phyloP scores from a whole-genome alignment of 92 coral and sea anemone species.

The Zoanthus sansibaricus region DNA sequence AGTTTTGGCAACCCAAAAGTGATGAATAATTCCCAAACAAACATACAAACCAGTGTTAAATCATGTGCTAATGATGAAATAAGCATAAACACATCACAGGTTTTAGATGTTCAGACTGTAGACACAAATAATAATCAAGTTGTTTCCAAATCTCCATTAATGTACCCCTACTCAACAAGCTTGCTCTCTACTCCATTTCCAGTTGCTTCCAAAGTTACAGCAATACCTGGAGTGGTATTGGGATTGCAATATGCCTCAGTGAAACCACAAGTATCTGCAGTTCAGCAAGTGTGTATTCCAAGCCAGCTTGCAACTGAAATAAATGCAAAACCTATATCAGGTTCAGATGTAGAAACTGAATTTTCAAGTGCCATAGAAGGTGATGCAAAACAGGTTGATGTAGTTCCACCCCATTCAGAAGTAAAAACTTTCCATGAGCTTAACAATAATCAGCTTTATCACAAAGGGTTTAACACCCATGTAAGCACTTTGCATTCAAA shows the following conservation, averaged over 20 bases:
- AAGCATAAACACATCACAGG: conserved; percentile 3
- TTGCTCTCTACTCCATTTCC: conserved; percentile 1
- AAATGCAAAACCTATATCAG: not conserved
- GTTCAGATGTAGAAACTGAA: not conserved
- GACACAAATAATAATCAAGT: conserved; percentile 27
- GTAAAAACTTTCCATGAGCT: not conserved
- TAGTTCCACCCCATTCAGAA: not conserved
- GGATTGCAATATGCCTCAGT: not conserved
- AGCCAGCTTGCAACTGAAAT: not conserved
- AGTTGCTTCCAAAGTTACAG: conserved; percentile 10
- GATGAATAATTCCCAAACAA: not conserved
- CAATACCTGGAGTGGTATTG: not conserved
- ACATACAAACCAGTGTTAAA: not conserved
- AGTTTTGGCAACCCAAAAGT: not conserved
- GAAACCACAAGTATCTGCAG: not conserved
- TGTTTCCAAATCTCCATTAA: not conserved
- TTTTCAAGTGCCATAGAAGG: not conserved
- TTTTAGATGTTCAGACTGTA: conserved; percentile 5
- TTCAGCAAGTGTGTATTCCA: not conserved
- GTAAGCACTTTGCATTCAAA: not conserved
- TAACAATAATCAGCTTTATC: not conserved
- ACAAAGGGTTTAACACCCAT: not conserved
- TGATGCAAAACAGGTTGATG: conserved; percentile 5
- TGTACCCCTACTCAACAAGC: conserved; percentile 47
- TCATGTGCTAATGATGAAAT: not conserved